Conservation (phyloP, 1,140 invertebrate species). For the Cryptotermes secundus region DNA sequence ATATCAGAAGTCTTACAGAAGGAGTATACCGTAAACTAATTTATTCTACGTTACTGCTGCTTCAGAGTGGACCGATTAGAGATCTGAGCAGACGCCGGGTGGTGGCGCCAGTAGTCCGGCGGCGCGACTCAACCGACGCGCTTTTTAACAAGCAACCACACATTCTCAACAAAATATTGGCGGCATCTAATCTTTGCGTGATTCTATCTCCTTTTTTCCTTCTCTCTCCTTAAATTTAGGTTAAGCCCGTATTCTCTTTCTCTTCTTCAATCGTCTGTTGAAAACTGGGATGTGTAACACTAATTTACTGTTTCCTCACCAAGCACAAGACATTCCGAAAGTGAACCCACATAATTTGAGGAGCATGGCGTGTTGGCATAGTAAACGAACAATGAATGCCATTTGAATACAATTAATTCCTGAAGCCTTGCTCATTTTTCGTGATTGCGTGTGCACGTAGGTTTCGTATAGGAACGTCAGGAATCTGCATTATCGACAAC, state of each 20-base stretch:
- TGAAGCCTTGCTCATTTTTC: neutral
- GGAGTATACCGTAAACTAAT: too few relatives aligned
- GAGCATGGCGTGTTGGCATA: neutral
- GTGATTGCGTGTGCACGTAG: neutral
- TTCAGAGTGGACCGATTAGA: neutral
- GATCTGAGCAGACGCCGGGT: neutral
- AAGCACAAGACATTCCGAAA: too few relatives aligned
- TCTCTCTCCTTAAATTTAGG: neutral
- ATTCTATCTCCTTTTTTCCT: neutral
- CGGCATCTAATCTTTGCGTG: slow-evolving; percentile 14
- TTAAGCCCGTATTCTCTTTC: neutral
- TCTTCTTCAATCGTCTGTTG: neutral
- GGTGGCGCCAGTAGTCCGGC: neutral
- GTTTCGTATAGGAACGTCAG: neutral
- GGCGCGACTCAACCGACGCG: neutral
- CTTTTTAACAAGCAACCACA: neutral
- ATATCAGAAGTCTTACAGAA: too few relatives aligned
- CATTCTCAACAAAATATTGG: neutral
- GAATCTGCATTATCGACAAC: neutral
- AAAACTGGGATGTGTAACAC: neutral
- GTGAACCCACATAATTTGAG: too few relatives aligned
- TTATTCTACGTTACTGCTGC: neutral
- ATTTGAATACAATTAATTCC: slow-evolving; percentile 9
- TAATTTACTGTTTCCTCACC: neutral
- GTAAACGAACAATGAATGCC: neutral